Conservation (phyloP, 2,113 vertebrate species). For the Pedetes capensis region DNA sequence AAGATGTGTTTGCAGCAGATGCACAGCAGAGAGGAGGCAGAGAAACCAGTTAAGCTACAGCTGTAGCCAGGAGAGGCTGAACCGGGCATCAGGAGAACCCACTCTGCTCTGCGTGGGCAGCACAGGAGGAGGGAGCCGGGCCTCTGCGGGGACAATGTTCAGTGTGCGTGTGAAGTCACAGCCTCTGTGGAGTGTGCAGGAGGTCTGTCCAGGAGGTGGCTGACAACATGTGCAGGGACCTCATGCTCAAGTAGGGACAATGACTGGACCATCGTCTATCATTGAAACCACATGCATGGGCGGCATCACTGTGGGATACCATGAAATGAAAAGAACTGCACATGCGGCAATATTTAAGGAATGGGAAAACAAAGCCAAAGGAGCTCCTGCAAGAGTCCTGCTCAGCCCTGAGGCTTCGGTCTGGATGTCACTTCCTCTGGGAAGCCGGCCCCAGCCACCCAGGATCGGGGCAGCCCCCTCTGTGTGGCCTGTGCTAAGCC, state of each 20-base stretch:
- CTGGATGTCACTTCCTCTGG: background rate
- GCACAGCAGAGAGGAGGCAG: background rate
- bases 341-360: background rate
- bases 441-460: background rate
- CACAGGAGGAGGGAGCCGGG: background rate
- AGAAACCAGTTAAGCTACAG: background rate
- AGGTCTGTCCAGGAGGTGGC: background rate
- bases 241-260: background rate
- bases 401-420: background rate
- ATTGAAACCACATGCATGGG: background rate
- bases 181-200: background rate
- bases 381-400: background rate
- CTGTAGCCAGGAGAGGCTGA: background rate
- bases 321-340: background rate
- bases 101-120: background rate
- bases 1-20: background rate
- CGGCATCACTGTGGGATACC: background rate
- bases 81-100: background rate
- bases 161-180: background rate
- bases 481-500: rapidly evolving
- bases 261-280: background rate
- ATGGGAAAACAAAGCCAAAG: background rate
- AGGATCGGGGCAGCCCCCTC: background rate
- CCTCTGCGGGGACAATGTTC: background rate
- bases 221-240: background rate